Evolutionary conservation across 2,888 invertebrate species (phyloP), one percentile per base, ranked within the genome.

Genomic region (Sceliomorpha sp.): DNA sequence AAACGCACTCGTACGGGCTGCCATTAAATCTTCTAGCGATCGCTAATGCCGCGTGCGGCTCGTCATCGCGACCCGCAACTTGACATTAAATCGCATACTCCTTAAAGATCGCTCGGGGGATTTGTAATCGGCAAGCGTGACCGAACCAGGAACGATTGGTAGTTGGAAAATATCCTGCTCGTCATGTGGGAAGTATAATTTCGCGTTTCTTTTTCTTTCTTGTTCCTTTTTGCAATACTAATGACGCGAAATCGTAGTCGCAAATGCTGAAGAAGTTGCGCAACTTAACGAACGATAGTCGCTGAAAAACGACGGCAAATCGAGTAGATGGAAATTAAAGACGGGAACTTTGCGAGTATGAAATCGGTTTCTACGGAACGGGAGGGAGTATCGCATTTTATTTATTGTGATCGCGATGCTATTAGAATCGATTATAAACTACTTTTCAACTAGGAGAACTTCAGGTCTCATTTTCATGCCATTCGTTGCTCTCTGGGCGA

Each of bases 21-120:
- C 15, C 39, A 62, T 53, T 45, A 45, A 62, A 51, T 32, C 17
- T 17, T 32, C 40, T 10, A 50, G 36, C 40, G 29, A 14, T 29
- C 6, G 26, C 42, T 50, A 36, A 42, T 50, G 34, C 12, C 36
- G 26, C 27, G 1, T 10, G 20, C 3, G 2, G 20, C 20, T 32
- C 40, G 42, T 63, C 63, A 56, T 55, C 47, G 31, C 44, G 26
- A 42, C 42, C 31, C 34, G 48, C 24, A 40, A 48, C 42, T 48
- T 42, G 27, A 17, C 40, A 40, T 40, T 55, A 48, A 47, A 48
- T 56, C 20, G 34, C 34, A 34, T 14, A 34, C 29, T 55, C 17
- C 48, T 15, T 36, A 37, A 42, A 50, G 29, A 29, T 26, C 15
- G 15, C 39, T 8, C 2, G 8, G 12, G 42, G 27, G 8, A 24